Base-by-base conservation (phyloP, 2,797 vertebrate species). In the Rhadinocentrus ornatus region DNA sequence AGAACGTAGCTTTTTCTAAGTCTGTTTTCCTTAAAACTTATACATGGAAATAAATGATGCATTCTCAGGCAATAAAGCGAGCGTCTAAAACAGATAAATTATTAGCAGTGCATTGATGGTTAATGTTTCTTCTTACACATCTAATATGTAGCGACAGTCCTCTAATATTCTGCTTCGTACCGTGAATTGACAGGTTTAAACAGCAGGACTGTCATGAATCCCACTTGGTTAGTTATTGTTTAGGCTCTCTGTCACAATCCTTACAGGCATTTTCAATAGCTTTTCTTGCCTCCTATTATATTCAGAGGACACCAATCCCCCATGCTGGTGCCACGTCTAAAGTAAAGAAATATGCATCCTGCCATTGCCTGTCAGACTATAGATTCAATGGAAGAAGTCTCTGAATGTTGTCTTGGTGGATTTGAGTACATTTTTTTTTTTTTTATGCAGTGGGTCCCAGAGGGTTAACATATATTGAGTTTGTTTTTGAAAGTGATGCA, bases 401-500 rank as follows among this genome's bases (percentile, higher is more conserved):
- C 71, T 83, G 79, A 77, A 84, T 83, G 55, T 56, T 67, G 74
- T 88, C 90, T 77, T 88, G 59, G 68, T 70, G 82, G 88, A 82
- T 83, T 83, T 88, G 64, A 31, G 82, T 60, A 81, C 65, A 82
- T 22, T 22, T 75, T 81, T 16, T 41, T 41, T 6, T 41, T 84
- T 86, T 82, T 85, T 84, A 64, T 69, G 50, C 66, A 61, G 54
- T 66, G 32, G 68, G 71, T 88, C 84, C 71, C 81, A 56, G 56
- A 77, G 77, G 85, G 71, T 22, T 53, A 67, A 68, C 72, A 69
- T 74, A 66, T 88, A 90, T 88, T 85, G 87, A 90, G 84, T 91
- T 87, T 85, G 82, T 90, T 91, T 37, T 85, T 89, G 74, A 88
- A 91, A 86, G 85, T 68, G 75, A 80, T 66, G 77, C 81, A 86